A percentile compares a stretch with the other conserved stretches of the same genome.
Conservation (phyloP, 2,797 vertebrate genomes). For the Gobio occitaniae region DNA sequence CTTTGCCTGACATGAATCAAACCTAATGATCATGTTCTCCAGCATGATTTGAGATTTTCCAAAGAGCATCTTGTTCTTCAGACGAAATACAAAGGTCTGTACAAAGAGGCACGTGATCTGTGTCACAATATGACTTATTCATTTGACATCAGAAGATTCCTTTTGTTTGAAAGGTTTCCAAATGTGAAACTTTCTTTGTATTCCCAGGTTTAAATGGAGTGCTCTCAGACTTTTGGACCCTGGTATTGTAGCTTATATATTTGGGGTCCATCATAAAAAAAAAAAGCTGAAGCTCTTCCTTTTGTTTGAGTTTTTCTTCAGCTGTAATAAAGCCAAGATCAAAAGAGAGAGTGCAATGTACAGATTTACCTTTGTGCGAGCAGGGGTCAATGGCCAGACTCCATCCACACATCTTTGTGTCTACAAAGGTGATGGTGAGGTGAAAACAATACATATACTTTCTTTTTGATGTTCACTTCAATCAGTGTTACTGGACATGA, state of each 20-base stretch:
- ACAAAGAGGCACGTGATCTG: not conserved
- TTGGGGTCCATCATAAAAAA: not conserved
- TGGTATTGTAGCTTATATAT: not conserved
- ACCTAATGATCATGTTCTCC: not conserved
- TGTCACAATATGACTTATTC: not conserved
- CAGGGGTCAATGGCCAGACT: not conserved
- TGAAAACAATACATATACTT: not conserved
- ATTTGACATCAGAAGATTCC: not conserved
- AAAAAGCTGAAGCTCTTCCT: not conserved
- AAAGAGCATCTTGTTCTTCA: not conserved
- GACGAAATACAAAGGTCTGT: not conserved
- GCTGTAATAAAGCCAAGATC: slow-evolving; percentile 18
- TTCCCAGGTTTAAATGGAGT: not conserved
- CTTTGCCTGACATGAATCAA: not conserved
- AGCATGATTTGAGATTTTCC: not conserved
- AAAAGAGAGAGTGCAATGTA: not conserved
- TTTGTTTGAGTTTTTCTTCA: not conserved
- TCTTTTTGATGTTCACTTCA: slow-evolving; percentile 29
- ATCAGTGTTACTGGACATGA: not conserved
- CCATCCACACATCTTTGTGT: not conserved
- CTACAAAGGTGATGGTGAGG: not conserved
- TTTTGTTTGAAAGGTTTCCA: not conserved
- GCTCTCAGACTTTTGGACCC: not conserved
- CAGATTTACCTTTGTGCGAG: not conserved
- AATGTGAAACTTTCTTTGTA: not conserved